Evolutionary conservation across 92 coral and sea anemone species (phyloP), one percentile per base, ranked within the genome.

Genomic region (Heliopora coerulea): DNA sequence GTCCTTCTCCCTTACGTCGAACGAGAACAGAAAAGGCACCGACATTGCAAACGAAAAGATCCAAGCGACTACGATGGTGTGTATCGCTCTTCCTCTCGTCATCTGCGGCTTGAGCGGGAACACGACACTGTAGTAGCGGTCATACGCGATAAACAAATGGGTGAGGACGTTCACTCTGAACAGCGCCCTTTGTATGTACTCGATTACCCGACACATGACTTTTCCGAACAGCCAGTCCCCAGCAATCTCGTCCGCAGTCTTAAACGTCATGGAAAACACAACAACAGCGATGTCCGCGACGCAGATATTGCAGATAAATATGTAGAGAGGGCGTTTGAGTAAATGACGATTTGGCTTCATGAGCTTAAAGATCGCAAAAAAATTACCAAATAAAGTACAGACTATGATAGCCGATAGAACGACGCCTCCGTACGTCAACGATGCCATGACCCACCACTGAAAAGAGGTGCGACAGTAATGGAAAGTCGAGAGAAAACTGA

Each of bases 71-170:
- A 67, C 66, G 18, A 90, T 77, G 61, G 84, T 64, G 15, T 64
- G 30, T 61, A 88, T 88, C 10, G 84, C 88, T 8, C 73, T 37
- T 3, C 48, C 65, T 2, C 59, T 48, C 12, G 86, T 83, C 82
- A 90, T 82, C 73, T 80, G 80, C 41, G 91, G 89, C 18, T 90
- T 88, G 37, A 95, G 85, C 57, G 99, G 87, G 41, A 82, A 88
- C n/a, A 95, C 88, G 28, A 95, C 91, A 19, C 96, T 96, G 34
- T 86, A 34, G 35, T 88, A 95, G n/a, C 99, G 88, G 28, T 95
- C 99, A 0, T 81, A 67, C 18, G 77, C 77, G 28, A 70, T 70
- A n/a, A 44, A 70, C 0, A 54, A 13, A 37, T 70, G 77, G 17
- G 62, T 70, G 42, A 70, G 62, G 12, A 70, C 77, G 33, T 70